Conservation (phyloP, 2,113 vertebrate genomes). For the Guaruba guarouba region DNA sequence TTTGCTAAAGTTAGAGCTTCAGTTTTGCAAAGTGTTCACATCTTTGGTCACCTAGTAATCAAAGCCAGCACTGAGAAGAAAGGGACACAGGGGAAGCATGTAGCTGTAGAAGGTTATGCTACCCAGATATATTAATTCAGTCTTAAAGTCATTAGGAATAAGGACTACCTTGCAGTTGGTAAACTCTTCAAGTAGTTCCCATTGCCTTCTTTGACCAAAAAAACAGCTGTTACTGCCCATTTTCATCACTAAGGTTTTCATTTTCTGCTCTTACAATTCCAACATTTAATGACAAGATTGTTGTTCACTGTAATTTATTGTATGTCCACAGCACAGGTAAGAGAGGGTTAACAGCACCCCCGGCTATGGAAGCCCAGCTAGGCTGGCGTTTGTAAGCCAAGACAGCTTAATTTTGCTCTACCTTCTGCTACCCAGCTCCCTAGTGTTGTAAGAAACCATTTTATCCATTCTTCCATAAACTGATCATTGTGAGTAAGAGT, state of each 20-base stretch:
- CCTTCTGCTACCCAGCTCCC: background rate
- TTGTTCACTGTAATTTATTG: background rate
- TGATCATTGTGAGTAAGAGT: background rate
- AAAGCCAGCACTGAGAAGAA: background rate
- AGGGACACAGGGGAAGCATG: background rate
- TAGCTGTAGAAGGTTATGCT: background rate
- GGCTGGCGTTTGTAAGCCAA: background rate
- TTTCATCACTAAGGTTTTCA: background rate
- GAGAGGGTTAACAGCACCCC: background rate
- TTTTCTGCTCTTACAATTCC: background rate
- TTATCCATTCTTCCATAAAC: background rate
- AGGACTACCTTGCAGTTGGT: background rate
- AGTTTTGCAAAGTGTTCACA: background rate
- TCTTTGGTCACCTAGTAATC: background rate
- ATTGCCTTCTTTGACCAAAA: background rate
- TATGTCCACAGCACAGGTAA: background rate
- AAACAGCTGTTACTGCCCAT: background rate
- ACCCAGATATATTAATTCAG: background rate
- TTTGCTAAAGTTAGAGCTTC: conserved; percentile 23
- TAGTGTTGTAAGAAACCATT: background rate
- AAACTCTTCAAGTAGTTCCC: background rate
- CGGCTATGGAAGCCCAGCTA: background rate
- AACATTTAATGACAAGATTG: background rate
- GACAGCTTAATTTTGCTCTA: background rate
- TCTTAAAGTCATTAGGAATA: background rate